Evolutionary conservation across 2,113 vertebrate genomes (phyloP), one percentile per base, ranked within the genome.

Genomic region (Oreochromis aureus): DNA sequence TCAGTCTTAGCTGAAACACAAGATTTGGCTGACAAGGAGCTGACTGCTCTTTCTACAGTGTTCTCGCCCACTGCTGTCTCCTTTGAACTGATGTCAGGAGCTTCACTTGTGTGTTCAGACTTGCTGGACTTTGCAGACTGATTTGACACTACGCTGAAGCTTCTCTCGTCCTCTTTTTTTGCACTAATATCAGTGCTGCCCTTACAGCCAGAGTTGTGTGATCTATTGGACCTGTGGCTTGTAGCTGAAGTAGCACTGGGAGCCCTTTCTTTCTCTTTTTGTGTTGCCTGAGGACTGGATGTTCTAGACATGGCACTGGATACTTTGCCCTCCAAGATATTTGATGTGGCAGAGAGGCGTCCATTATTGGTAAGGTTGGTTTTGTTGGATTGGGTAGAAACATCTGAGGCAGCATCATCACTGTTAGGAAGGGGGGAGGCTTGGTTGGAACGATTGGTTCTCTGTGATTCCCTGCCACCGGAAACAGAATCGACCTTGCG

Each of bases 1-100:
- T 78, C 27, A 53, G 83, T 84, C 44, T 86, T 89, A 56, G 36
- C 83, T 80, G 91, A 94, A 39, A 82, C 53, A 41, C 16, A 53
- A 55, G 92, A 90, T 90, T 91, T 94, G 18, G 56, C 86, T 32
- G 94, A 94, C 78, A 94, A n/a, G 4, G 91, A 82, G 71, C 91
- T 93, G 6, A 9, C 18, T 48, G 83, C 39, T 91, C 86, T 92
- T 24, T 90, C 90, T 27, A 1, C 34, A 34, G 59, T 7, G 3
- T 84, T 81, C 15, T 82, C 61, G 79, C 48, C 84, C n/a, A 88
- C 88, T 76, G 66, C 81, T 39, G 76, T 87, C 39, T 93, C 80
- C 54, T 6, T 63, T 61, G 78, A n/a, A 32, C 3, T 71, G 22
- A 59, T 12, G 5, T 71, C 69, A 32, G 76, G 8, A 18, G n/a